These are phyloP conservation scores for Mola mola DNA, from an alignment of 2,113 vertebrate species.

Conservation along the genomic window DNA sequence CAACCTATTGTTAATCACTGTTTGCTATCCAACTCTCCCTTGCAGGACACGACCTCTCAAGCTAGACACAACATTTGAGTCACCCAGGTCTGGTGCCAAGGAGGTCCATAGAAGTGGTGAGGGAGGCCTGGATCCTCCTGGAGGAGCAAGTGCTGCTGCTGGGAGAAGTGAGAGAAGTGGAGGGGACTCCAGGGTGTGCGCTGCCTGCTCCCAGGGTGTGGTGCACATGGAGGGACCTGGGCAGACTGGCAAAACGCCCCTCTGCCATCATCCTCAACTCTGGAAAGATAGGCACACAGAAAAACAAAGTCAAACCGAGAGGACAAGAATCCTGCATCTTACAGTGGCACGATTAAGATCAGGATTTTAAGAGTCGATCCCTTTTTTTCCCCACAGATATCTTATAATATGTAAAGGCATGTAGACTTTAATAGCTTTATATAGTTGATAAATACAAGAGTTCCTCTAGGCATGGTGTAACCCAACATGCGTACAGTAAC, in stretches of 20 bases:
- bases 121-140: conserved; percentile 60
- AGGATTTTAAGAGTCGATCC: neutral
- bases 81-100: conserved; percentile 85
- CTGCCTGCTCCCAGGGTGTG: conserved; percentile 78
- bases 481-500: neutral
- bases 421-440: no score
- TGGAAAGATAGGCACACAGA: conserved; percentile 54
- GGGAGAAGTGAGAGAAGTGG: conserved; percentile 20
- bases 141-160: conserved; percentile 41
- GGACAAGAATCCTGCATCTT: neutral
- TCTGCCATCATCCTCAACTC: conserved; percentile 93
- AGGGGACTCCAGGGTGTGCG: conserved; percentile 63
- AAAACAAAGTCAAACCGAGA: neutral
- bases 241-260: conserved; percentile 92
- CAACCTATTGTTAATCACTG: no score
- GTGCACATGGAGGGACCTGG: conserved; percentile 82
- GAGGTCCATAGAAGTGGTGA: conserved; percentile 94
- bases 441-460: no score
- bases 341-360: no score
- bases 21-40: no score
- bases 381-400: neutral
- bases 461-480: neutral
- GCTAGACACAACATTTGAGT: no score
- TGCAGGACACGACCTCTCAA: no score
- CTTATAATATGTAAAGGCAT: no score